A percentile compares a stretch with the other conserved stretches of the same genome.
Evolutionary conservation across 2,888 invertebrate genomes (phyloP).

Genomic region (Torymus tubicola): DNA sequence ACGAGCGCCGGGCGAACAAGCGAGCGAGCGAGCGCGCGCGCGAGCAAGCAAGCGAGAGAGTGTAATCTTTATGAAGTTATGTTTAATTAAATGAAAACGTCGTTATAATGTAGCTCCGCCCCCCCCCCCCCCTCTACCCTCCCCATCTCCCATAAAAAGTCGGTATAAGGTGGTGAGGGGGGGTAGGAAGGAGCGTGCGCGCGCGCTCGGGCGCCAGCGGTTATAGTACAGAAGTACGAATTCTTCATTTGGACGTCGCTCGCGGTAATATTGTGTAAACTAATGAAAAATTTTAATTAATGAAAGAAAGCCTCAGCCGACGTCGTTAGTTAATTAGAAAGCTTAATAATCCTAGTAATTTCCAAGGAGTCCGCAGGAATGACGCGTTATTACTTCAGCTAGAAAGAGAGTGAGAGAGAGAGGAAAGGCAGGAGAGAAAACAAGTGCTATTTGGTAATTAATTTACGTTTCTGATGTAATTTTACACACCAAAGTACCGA

Average conservation of each 20-base stretch:
- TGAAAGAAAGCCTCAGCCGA: conserved; percentile 54
- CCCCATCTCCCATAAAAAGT: conserved; percentile 8
- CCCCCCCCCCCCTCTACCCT: neutral
- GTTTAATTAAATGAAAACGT: conserved; percentile 57
- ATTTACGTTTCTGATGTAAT: conserved; percentile 31
- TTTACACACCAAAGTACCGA: conserved; percentile 4
- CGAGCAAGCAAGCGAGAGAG: neutral
- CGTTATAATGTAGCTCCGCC: conserved; percentile 32
- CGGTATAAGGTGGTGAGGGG: neutral
- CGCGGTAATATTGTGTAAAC: conserved; percentile 54
- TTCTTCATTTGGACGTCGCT: conserved; percentile 49
- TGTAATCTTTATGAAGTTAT: conserved; percentile 34
- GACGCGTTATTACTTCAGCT: conserved; percentile 1
- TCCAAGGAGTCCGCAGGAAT: conserved; percentile 29
- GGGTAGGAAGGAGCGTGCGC: neutral
- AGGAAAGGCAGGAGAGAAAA: neutral
- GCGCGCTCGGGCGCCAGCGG: neutral
- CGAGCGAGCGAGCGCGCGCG: neutral
- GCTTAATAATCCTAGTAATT: conserved; percentile 58
- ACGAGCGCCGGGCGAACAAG: neutral
- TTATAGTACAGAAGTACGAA: conserved; percentile 48
- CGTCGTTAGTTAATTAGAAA: conserved; percentile 59
- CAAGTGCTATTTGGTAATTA: conserved; percentile 54
- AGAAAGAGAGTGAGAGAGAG: neutral
- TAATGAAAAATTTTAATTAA: conserved; percentile 59